Evolutionary conservation across 2,888 invertebrate genomes (phyloP).

Genomic region (Drosophila rubida): DNA sequence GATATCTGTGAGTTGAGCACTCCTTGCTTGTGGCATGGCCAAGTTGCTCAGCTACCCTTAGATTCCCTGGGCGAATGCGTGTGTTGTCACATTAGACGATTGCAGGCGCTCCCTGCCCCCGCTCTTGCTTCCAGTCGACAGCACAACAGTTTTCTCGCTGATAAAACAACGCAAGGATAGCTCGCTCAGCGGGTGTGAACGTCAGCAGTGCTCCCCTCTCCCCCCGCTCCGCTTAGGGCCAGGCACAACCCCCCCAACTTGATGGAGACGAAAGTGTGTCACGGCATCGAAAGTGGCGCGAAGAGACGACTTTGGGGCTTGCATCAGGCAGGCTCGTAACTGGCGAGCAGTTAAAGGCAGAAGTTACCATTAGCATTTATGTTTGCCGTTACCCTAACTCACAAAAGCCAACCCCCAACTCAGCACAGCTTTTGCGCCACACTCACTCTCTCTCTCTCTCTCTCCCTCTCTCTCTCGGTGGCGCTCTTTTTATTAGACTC

Average conservation of each 20-base stretch:
- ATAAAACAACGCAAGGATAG: constrained; percentile 27
- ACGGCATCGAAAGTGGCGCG: constrained; percentile 22
- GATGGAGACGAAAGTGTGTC: constrained; percentile 35
- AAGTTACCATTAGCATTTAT: constrained; percentile 14
- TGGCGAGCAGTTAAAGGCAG: constrained; percentile 23
- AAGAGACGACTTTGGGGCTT: not conserved
- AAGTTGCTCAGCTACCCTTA: constrained; percentile 9
- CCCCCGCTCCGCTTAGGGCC: not conserved
- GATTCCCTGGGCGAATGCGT: constrained; percentile 19
- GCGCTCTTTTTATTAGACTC: not conserved
- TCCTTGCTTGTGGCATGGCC: not conserved
- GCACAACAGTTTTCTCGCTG: constrained; percentile 26
- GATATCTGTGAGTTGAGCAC: constrained; percentile 11
- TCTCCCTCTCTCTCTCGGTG: not conserved
- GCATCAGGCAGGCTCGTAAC: constrained; percentile 5
- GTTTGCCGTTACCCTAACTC: constrained; percentile 1
- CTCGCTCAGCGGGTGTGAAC: constrained; percentile 19
- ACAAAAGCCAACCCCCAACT: constrained; percentile 9
- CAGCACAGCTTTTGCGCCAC: constrained; percentile 13
- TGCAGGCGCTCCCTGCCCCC: not conserved
- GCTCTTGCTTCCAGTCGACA: constrained; percentile 15
- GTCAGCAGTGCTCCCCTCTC: not conserved
- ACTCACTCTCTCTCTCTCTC: not conserved
- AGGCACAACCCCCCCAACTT: not conserved
- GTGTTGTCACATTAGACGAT: constrained; percentile 35